Conservation (phyloP, 1,140 invertebrate genomes). For the Drosophila eugracilis region DNA sequence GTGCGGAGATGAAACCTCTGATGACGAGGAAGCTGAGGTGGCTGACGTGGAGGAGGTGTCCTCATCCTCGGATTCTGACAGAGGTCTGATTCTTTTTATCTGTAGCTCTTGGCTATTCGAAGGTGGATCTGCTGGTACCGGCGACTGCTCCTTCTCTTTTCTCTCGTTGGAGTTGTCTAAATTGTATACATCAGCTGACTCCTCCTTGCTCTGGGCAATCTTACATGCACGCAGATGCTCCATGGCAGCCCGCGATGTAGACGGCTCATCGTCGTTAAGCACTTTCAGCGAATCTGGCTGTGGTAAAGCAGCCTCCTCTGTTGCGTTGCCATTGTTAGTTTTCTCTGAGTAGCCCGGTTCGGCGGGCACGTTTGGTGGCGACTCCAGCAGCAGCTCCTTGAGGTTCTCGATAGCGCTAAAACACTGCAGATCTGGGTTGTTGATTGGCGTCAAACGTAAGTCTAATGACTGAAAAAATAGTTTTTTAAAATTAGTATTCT, state of each 20-base stretch:
- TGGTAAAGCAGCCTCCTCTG: constrained; percentile 18
- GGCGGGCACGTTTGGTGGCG: constrained; percentile 71
- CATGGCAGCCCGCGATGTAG: constrained; percentile 67
- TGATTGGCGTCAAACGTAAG: constrained; percentile 88
- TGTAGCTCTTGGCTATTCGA: background rate
- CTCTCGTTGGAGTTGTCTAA: constrained; percentile 60
- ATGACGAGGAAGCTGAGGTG: constrained; percentile 66
- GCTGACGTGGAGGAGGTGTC: constrained; percentile 66
- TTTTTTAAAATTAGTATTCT: background rate
- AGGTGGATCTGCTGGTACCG: constrained; percentile 1
- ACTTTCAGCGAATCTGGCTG: constrained; percentile 41
- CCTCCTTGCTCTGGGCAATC: constrained; percentile 41
- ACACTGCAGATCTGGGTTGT: constrained; percentile 89
- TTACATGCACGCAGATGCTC: constrained; percentile 54
- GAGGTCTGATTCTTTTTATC: constrained; percentile 1
- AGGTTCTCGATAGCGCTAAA: constrained; percentile 87
- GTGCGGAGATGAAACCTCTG: constrained; percentile 25
- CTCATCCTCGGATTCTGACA: constrained; percentile 65
- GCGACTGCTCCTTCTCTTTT: constrained; percentile 16
- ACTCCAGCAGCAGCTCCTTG: constrained; percentile 87
- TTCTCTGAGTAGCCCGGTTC: constrained; percentile 20
- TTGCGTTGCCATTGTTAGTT: constrained; percentile 34
- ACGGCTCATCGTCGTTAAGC: constrained; percentile 70
- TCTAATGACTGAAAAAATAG: constrained; percentile 86
- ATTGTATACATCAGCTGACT: constrained; percentile 27